phyloP scores from a whole-genome alignment of 2,113 vertebrate genomes.

The Ammospiza nelsoni region DNA sequence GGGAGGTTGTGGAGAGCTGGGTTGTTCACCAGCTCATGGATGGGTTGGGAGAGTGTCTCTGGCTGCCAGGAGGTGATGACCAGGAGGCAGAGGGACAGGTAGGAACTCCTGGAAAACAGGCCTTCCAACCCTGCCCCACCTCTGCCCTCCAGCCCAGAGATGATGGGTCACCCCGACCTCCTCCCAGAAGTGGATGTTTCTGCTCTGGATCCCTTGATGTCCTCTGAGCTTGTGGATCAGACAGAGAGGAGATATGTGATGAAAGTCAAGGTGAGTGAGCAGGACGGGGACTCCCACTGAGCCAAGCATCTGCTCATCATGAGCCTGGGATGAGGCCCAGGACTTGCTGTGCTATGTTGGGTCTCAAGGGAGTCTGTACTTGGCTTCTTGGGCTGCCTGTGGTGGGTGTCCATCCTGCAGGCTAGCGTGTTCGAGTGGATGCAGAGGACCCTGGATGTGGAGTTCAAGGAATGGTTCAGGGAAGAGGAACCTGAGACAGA shows the following conservation, averaged over 20 bases:
- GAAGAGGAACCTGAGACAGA: slow-evolving; percentile 91
- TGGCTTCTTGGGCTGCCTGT: neutral
- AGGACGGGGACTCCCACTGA: neutral
- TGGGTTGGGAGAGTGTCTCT: neutral
- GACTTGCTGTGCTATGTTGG: neutral
- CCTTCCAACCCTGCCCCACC: neutral
- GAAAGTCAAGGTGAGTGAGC: slow-evolving; percentile 82
- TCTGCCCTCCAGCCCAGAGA: slow-evolving; percentile 80
- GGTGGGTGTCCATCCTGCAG: neutral
- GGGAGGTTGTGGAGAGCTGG: neutral
- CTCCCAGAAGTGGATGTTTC: slow-evolving; percentile 81
- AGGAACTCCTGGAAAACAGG: neutral
- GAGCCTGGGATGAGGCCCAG: neutral
- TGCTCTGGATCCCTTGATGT: slow-evolving; percentile 84
- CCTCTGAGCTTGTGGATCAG: slow-evolving; percentile 84
- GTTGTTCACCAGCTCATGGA: neutral
- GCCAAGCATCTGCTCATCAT: neutral
- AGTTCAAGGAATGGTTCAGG: slow-evolving; percentile 91
- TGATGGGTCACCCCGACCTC: slow-evolving; percentile 90
- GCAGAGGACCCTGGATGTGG: slow-evolving; percentile 90
- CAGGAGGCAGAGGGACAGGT: neutral
- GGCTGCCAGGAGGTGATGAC: neutral
- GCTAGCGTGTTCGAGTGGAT: slow-evolving; percentile 90
- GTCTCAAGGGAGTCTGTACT: neutral
- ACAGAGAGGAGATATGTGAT: slow-evolving; percentile 88